Evolutionary conservation across 1,140 invertebrate species (phyloP).

Genomic region (Pissodes strobi): DNA sequence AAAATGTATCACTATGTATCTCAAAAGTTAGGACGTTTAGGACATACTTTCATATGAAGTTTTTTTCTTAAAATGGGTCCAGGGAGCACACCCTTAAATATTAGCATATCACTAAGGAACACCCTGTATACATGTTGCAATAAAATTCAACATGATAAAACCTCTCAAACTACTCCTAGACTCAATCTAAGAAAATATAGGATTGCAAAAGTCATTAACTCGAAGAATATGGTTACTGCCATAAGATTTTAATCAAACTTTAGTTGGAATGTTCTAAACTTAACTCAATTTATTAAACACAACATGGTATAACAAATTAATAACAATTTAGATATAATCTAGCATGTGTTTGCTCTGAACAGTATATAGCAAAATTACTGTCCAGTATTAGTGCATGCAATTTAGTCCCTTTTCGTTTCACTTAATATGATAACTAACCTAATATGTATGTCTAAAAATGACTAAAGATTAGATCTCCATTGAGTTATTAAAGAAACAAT

Average conservation of each 20-base stretch:
- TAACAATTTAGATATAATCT: slow-evolving; percentile 41
- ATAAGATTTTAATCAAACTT: too few relatives aligned
- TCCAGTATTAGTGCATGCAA: slow-evolving; percentile 54
- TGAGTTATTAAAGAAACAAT: neutral
- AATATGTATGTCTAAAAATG: neutral
- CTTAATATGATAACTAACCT: neutral
- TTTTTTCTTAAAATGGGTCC: too few relatives aligned
- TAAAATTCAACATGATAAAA: too few relatives aligned
- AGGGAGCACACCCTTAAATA: too few relatives aligned
- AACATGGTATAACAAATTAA: slow-evolving; percentile 27
- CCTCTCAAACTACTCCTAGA: too few relatives aligned
- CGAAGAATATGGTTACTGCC: too few relatives aligned
- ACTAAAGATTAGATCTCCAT: neutral
- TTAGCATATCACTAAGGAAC: too few relatives aligned
- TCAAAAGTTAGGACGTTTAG: too few relatives aligned
- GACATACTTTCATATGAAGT: too few relatives aligned
- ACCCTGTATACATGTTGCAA: too few relatives aligned
- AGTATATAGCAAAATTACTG: slow-evolving; percentile 34
- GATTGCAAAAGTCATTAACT: slow-evolving; percentile 33
- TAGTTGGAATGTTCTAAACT: slow-evolving; percentile 25
- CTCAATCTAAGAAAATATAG: neutral
- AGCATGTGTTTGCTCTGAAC: slow-evolving; percentile 50
- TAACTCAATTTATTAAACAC: slow-evolving; percentile 30
- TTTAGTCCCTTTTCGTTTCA: neutral
- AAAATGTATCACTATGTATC: too few relatives aligned